These are phyloP conservation scores for Antheraea pernyi DNA, from an alignment of 1,140 invertebrate genomes.

Conservation along the genomic window DNA sequence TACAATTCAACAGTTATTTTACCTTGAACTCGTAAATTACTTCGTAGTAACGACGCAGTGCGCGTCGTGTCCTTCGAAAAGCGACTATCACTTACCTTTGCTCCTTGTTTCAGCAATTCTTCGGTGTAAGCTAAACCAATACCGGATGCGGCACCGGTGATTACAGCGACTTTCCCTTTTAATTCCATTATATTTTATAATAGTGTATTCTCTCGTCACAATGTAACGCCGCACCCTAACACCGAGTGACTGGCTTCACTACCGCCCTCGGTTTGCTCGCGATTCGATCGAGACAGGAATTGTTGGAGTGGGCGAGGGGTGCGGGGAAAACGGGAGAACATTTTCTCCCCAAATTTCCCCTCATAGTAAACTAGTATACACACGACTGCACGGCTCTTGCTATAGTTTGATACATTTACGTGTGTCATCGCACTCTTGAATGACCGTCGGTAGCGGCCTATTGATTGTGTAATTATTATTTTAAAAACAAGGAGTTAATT, in stretches of 20 bases:
- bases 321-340: slow-evolving; percentile 13
- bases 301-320: slow-evolving; percentile 37
- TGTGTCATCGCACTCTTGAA: not conserved
- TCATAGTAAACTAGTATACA: slow-evolving; percentile 65
- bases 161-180: slow-evolving; percentile 85
- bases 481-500: not conserved
- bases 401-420: slow-evolving; percentile 21
- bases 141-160: slow-evolving; percentile 87
- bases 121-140: slow-evolving; percentile 85
- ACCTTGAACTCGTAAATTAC: slow-evolving; percentile 55
- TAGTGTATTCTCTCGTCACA: slow-evolving; percentile 43
- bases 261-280: slow-evolving; percentile 41
- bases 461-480: not conserved
- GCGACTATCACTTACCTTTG: slow-evolving; percentile 80
- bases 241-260: slow-evolving; percentile 43
- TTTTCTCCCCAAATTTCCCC: slow-evolving; percentile 53
- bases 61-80: slow-evolving; percentile 4
- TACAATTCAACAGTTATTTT: slow-evolving; percentile 44
- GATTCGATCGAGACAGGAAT: slow-evolving; percentile 65
- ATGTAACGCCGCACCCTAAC: slow-evolving; percentile 45
- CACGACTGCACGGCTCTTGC: slow-evolving; percentile 59
- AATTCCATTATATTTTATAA: slow-evolving; percentile 80
- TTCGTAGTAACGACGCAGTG: slow-evolving; percentile 16
- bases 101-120: slow-evolving; percentile 85
- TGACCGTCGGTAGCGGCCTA: not conserved